Evolutionary conservation across 2,888 invertebrate genomes (phyloP).

Genomic region (Coelogynopora nodosa): DNA sequence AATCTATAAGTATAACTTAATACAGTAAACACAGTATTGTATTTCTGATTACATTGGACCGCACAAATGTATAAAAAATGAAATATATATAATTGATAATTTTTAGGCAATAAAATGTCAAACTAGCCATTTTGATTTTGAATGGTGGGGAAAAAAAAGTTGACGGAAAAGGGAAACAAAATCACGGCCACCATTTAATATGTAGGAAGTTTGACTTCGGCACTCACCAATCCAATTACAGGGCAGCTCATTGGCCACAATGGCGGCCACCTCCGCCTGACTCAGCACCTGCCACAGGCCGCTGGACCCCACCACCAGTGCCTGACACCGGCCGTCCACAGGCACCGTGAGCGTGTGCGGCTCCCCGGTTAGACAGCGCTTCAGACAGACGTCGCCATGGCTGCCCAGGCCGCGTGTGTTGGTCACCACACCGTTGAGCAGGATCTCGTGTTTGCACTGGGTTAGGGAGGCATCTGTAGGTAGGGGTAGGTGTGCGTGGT

Average conservation of each 20-base stretch:
- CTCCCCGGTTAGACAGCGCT: slow-evolving; percentile 54
- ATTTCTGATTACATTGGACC: too few relatives aligned
- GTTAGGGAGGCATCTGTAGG: slow-evolving; percentile 58
- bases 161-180: too few relatives aligned
- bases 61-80: too few relatives aligned
- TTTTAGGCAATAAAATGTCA: too few relatives aligned
- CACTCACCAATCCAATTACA: slow-evolving; percentile 1
- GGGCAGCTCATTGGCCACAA: slow-evolving; percentile 1
- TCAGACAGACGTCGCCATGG: slow-evolving; percentile 58
- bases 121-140: too few relatives aligned
- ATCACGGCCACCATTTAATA: too few relatives aligned
- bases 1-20: too few relatives aligned
- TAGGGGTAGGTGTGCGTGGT: too few relatives aligned
- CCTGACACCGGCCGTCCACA: slow-evolving; percentile 58
- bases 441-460: slow-evolving; percentile 51
- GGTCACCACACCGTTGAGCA: slow-evolving; percentile 57
- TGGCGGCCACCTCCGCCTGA: neutral
- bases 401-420: slow-evolving; percentile 60
- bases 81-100: too few relatives aligned
- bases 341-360: slow-evolving; percentile 54
- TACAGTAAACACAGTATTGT: too few relatives aligned
- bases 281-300: slow-evolving; percentile 59
- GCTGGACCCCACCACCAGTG: slow-evolving; percentile 56
- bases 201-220: too few relatives aligned
- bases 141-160: too few relatives aligned